These are phyloP conservation scores for Drosophila nigrodunni DNA, from an alignment of 1,140 invertebrate genomes.

Conservation along the genomic window DNA sequence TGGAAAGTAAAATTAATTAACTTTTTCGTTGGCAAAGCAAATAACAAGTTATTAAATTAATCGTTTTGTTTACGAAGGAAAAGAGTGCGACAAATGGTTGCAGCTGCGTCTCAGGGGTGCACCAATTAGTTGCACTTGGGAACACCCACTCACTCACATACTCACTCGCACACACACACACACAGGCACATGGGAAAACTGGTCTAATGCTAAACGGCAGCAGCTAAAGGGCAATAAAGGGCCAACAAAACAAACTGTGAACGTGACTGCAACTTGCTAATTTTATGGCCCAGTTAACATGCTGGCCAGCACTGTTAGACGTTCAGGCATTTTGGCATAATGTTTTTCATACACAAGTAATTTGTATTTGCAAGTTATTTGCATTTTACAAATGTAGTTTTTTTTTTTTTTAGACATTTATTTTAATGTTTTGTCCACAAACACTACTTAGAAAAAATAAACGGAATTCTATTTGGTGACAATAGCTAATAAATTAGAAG, in stretches of 20 bases:
- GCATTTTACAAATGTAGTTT: not conserved
- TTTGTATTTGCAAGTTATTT: not conserved
- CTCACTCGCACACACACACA: not conserved
- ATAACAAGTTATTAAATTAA: slow-evolving; percentile 27
- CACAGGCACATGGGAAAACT: slow-evolving; percentile 3
- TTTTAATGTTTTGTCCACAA: slow-evolving; percentile 1
- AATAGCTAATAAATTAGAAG: not conserved
- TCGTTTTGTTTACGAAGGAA: slow-evolving; percentile 2
- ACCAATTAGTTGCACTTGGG: slow-evolving; percentile 37
- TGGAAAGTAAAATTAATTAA: not conserved
- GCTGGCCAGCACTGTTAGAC: not conserved
- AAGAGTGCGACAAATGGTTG: slow-evolving; percentile 10
- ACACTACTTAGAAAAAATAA: slow-evolving; percentile 2
- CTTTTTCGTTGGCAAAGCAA: slow-evolving; percentile 4
- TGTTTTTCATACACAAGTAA: not conserved
- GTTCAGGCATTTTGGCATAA: not conserved
- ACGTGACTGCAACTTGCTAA: slow-evolving; percentile 26
- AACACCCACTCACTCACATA: not conserved
- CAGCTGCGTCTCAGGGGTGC: not conserved
- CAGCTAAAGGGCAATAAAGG: slow-evolving; percentile 30
- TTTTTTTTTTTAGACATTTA: not conserved
- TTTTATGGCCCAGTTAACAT: slow-evolving; percentile 18
- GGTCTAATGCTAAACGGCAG: not conserved
- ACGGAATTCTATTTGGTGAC: slow-evolving; percentile 20
- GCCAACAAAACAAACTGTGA: slow-evolving; percentile 15